A percentile compares a stretch with the other conserved stretches of the same genome.
Evolutionary conservation across 1,140 invertebrate species (phyloP).

Genomic region (Panulirus ornatus): DNA sequence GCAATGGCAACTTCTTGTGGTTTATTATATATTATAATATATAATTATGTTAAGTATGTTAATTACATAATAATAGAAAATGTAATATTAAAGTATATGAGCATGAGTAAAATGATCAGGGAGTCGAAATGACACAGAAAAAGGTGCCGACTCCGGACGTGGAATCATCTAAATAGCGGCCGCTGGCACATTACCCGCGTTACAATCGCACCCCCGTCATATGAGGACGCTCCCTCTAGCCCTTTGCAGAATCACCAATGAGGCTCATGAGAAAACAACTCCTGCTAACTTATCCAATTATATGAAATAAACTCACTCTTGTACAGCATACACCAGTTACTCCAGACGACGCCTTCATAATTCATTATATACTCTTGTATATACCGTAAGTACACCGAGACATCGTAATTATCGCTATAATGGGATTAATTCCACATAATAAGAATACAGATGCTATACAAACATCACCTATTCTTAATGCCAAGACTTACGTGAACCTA

Average conservation of each 20-base stretch:
- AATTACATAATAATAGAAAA: conserved; percentile 55
- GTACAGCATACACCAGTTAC: conserved; percentile 47
- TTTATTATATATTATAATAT: conserved; percentile 67
- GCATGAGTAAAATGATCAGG: conserved; percentile 35
- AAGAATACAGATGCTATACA: too few relatives aligned
- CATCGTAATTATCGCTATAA: too few relatives aligned
- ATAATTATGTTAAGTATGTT: conserved; percentile 64
- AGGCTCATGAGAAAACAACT: conserved; percentile 72
- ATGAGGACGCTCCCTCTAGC: conserved; percentile 66
- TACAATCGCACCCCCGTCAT: conserved; percentile 68
- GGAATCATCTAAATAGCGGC: conserved; percentile 65
- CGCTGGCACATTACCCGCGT: conserved; percentile 62
- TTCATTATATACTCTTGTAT: background rate
- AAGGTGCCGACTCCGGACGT: conserved; percentile 50
- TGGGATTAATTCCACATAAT: too few relatives aligned
- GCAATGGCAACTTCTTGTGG: conserved; percentile 62
- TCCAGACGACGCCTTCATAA: background rate
- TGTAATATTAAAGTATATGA: conserved; percentile 57
- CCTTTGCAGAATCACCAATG: conserved; percentile 70
- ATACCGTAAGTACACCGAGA: too few relatives aligned
- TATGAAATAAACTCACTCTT: conserved; percentile 47
- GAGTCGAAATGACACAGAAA: conserved; percentile 53
- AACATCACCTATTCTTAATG: too few relatives aligned
- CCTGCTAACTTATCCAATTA: conserved; percentile 64
- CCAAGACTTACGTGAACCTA: too few relatives aligned